Evolutionary conservation across 2,888 invertebrate species (phyloP), one percentile per base, ranked within the genome.

Genomic region (Diogma glabrata): DNA sequence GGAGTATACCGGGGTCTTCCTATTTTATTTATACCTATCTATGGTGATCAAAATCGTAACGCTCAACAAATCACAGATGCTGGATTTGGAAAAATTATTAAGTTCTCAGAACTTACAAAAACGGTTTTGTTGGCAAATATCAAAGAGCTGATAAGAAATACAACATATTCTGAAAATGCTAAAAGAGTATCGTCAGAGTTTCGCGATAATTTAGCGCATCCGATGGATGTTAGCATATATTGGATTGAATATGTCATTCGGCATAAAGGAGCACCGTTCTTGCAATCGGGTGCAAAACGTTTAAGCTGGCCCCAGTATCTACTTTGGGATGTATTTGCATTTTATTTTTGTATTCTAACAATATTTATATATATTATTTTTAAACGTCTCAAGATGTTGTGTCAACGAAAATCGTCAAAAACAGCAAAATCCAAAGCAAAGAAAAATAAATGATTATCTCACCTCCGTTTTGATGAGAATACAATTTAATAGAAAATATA

Each of bases 171-270:
- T 56, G 63, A 65, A 14, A 64, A 66, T 51, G 73, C 72, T 0
- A 60, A 72, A 56, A 67, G 70, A 58, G 59, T 73, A 2, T 75
- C 76, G 0, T 60, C 61, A 16, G 61, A 72, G 14, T 78, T 76
- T 61, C 67, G 68, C 28, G 78, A 79, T 58, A 72, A 76, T 58
- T 74, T 75, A 0, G 63, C 75, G 53, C 70, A 72, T 51, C 75
- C 79, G 2, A 60, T 77, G 59, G 75, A 78, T 3, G 75, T 75
- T 43, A 76, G 79, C 10, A 69, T 74, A 47, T 79, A 71, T 62
- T 79, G 79, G 79, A 72, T 78, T 28, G 79, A 80, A 61, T 77
- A 79, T 62, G 70, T 77, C 0, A 70, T 66, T 7, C 60, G 69
- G 38, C 65, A 73, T 55, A 63, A 67, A 4, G 71, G 71, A 1